Evolutionary conservation across 2,888 invertebrate species (phyloP).

Genomic region (Seira ritae): DNA sequence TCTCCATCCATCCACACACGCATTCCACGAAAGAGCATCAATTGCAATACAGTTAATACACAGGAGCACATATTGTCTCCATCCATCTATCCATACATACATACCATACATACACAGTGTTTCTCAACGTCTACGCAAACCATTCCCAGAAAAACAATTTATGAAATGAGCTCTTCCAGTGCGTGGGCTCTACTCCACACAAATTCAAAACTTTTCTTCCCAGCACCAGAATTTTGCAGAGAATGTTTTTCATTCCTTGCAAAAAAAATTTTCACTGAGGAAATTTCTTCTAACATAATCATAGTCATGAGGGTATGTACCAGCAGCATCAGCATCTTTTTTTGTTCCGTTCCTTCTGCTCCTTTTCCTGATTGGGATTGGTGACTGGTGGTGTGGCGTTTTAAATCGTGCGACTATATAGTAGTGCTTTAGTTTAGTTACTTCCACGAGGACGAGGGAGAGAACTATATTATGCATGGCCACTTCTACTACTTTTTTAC

Average conservation of each 20-base stretch:
- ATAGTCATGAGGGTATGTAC: no score
- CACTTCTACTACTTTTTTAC: slow-evolving; percentile 1
- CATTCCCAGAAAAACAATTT: background rate
- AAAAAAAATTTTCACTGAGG: no score
- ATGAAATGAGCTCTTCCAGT: background rate
- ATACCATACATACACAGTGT: no score
- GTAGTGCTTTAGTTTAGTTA: background rate
- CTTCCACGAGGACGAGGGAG: background rate
- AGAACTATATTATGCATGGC: slow-evolving; percentile 16
- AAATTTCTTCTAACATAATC: no score
- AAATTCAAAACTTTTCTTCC: no score
- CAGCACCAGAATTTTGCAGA: no score
- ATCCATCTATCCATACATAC: background rate
- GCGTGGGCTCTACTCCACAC: background rate
- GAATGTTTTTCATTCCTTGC: no score
- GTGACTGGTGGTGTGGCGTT: background rate
- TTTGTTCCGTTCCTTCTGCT: no score
- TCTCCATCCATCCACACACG: background rate
- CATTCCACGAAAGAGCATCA: background rate
- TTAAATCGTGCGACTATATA: background rate
- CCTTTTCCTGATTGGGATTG: background rate
- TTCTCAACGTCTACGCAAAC: background rate
- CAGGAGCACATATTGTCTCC: no score
- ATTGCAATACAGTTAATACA: no score
- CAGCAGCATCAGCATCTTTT: no score